Percentiles rank a stretch among this genome's conserved stretches.
These are phyloP conservation scores for Rachycentron canadum DNA, from an alignment of 2,797 vertebrate species.

Conservation along the genomic window DNA sequence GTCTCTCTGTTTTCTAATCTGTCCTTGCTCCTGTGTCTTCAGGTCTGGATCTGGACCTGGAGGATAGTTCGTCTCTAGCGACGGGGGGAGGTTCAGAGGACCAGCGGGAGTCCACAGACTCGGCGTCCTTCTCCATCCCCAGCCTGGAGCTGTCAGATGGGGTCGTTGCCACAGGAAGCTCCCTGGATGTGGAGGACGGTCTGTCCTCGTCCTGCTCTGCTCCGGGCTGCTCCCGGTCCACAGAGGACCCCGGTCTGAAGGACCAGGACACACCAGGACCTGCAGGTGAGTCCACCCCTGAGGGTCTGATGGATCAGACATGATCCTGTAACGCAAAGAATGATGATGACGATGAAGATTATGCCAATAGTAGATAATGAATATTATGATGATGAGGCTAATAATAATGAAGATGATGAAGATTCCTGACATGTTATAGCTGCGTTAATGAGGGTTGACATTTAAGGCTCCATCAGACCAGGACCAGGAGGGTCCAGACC, in stretches of 20 bases:
- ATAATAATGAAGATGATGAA: too few species aligned
- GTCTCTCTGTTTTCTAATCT: not conserved
- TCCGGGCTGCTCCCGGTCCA: constrained; percentile 51
- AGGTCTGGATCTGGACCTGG: constrained; percentile 60
- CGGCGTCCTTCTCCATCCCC: constrained; percentile 79
- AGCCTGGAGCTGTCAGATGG: constrained; percentile 80
- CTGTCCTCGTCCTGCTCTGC: constrained; percentile 64
- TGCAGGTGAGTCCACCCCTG: constrained; percentile 35
- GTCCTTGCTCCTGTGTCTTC: not conserved
- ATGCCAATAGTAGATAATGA: too few species aligned
- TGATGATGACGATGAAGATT: too few species aligned
- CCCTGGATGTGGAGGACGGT: constrained; percentile 72
- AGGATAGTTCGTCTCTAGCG: constrained; percentile 57
- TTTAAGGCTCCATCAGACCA: too few species aligned
- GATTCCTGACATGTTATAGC: too few species aligned
- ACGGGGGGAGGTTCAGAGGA: constrained; percentile 66
- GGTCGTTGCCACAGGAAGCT: constrained; percentile 42
- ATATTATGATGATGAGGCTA: too few species aligned
- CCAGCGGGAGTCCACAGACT: constrained; percentile 76
- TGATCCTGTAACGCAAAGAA: too few species aligned
- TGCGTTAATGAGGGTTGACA: too few species aligned
- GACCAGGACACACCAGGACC: constrained; percentile 43
- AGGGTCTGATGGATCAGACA: not conserved
- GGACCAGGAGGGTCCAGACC: too few species aligned
- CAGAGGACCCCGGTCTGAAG: constrained; percentile 43